Evolutionary conservation across 2,797 vertebrate species (phyloP).

Genomic region (Clarias fuscus): DNA sequence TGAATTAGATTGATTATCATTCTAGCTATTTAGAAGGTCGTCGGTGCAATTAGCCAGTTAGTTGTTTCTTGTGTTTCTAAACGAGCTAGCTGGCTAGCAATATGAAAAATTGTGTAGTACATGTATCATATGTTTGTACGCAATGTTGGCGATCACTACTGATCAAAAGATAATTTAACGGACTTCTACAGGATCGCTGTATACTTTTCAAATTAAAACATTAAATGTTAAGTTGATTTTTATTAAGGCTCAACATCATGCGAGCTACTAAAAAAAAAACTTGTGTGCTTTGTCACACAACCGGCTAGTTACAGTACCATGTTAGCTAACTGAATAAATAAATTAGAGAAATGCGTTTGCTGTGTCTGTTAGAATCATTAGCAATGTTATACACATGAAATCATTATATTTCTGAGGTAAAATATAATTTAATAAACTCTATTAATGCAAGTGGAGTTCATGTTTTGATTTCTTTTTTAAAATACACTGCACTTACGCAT

Average conservation of each 20-base stretch:
- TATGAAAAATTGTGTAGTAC: no score
- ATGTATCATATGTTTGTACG: not conserved
- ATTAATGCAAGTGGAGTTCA: not conserved
- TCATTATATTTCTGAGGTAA: not conserved
- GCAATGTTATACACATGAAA: not conserved
- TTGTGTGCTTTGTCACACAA: not conserved
- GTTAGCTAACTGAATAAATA: no score
- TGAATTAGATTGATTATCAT: not conserved
- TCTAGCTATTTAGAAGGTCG: not conserved
- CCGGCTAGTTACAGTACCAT: not conserved
- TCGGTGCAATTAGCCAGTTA: not conserved
- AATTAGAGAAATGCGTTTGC: not conserved
- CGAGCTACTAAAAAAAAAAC: not conserved
- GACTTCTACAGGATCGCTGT: no score
- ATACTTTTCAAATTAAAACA: no score
- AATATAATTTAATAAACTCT: not conserved
- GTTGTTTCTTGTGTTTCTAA: not conserved
- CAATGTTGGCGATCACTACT: not conserved
- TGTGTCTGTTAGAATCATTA: not conserved
- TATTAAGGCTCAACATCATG: no score
- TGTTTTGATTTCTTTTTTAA: not conserved
- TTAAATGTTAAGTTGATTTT: no score
- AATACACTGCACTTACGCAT: not conserved
- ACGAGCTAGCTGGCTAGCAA: no score
- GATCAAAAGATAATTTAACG: no score